Evolutionary conservation across 2,888 invertebrate species (phyloP).

Genomic region (Agriopis leucophaearia): DNA sequence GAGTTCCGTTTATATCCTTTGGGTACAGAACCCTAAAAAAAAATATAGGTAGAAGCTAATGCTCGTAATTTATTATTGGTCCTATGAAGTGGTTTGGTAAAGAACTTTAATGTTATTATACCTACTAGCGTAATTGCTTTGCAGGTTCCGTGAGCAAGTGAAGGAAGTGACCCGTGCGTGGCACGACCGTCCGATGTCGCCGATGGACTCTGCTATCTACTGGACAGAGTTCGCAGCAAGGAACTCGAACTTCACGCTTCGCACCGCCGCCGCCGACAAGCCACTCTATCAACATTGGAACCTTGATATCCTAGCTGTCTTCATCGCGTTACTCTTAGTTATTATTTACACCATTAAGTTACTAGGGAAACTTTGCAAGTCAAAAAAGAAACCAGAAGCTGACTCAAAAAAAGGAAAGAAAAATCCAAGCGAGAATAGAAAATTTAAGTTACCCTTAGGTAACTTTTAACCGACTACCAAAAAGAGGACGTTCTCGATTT

Average conservation of each 20-base stretch:
- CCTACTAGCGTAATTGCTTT: slow-evolving; percentile 42
- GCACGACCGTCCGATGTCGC: slow-evolving; percentile 86
- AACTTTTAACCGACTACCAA: no score
- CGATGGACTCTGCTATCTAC: slow-evolving; percentile 87
- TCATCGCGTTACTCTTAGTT: slow-evolving; percentile 43
- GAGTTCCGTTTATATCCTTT: no score
- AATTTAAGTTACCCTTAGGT: not conserved
- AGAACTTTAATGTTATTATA: no score
- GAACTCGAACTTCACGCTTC: slow-evolving; percentile 78
- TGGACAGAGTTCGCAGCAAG: slow-evolving; percentile 89
- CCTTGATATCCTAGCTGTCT: slow-evolving; percentile 63
- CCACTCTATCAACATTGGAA: slow-evolving; percentile 83
- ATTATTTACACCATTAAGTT: slow-evolving; percentile 45
- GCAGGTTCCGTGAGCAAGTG: slow-evolving; percentile 75
- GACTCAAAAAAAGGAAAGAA: slow-evolving; percentile 45
- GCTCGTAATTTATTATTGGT: no score
- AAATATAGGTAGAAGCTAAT: no score
- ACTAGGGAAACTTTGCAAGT: slow-evolving; percentile 40
- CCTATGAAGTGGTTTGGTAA: not conserved
- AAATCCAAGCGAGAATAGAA: slow-evolving; percentile 48
- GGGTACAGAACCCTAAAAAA: no score
- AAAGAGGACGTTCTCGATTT: no score
- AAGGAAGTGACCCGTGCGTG: slow-evolving; percentile 83
- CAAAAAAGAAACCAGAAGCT: slow-evolving; percentile 31
- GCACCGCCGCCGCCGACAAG: slow-evolving; percentile 83